phyloP scores from a whole-genome alignment of 2,797 vertebrate genomes.

The Graptemys geographica region DNA sequence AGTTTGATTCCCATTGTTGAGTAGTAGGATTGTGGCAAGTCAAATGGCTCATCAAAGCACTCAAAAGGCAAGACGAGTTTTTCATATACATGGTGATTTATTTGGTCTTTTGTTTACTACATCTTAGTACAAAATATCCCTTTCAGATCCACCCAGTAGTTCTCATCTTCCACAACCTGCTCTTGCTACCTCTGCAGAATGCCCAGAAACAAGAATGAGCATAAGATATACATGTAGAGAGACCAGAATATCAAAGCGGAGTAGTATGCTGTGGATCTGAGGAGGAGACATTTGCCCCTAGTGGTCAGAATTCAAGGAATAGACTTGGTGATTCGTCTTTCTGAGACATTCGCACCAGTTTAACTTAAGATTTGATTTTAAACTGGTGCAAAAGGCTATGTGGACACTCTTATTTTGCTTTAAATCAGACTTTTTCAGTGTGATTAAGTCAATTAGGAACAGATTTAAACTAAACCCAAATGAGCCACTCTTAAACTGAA shows the following conservation, averaged over 20 bases:
- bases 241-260: neutral
- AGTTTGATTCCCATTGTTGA: neutral
- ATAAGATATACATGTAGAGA: rapidly evolving
- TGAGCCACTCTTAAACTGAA: neutral
- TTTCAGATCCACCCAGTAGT: neutral
- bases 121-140: rapidly evolving
- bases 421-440: neutral
- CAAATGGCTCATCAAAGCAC: rapidly evolving
- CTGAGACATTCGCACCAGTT: rapidly evolving
- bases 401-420: neutral
- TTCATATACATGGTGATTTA: rapidly evolving
- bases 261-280: neutral
- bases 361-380: neutral
- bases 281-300: rapidly evolving
- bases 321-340: neutral
- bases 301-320: rapidly evolving
- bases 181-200: rapidly evolving
- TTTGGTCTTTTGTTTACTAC: neutral
- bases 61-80: rapidly evolving
- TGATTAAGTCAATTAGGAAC: neutral
- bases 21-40: neutral
- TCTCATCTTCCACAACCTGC: no score
- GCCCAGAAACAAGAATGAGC: rapidly evolving
- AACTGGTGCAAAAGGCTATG: neutral
- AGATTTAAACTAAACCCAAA: neutral